A percentile compares a stretch with the other conserved stretches of the same genome.
Conservation (phyloP, 2,888 invertebrate species). For the Cantharis nigra region DNA sequence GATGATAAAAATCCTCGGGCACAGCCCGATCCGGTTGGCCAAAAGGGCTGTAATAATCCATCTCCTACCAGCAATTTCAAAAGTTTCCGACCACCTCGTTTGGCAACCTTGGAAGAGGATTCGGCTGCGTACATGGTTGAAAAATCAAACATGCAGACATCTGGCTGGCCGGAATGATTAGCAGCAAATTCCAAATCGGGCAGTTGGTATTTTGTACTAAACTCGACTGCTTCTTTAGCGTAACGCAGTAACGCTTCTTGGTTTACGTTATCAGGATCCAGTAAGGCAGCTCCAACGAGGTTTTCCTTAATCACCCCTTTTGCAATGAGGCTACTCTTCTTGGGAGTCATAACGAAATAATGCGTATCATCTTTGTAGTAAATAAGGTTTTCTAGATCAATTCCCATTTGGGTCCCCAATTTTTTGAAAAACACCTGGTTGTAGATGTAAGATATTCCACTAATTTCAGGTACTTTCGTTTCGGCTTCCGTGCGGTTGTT, state of each 20-base stretch:
- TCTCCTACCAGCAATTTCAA: slow-evolving; percentile 94
- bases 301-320: slow-evolving; percentile 89
- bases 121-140: slow-evolving; percentile 98
- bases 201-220: slow-evolving; percentile 86
- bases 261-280: slow-evolving; percentile 89
- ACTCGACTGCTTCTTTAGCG: slow-evolving; percentile 93
- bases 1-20: slow-evolving; percentile 96
- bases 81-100: slow-evolving; percentile 73
- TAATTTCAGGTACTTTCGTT: slow-evolving; percentile 94
- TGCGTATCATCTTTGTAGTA: slow-evolving; percentile 99
- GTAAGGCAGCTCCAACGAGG: slow-evolving; percentile 84
- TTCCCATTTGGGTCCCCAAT: slow-evolving; percentile 84
- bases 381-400: slow-evolving; percentile 97
- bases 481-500: slow-evolving; percentile 93
- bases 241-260: slow-evolving; percentile 86
- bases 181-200: slow-evolving; percentile 92
- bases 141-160: slow-evolving; percentile 98
- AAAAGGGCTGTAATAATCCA: slow-evolving; percentile 93
- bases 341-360: slow-evolving; percentile 99
- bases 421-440: slow-evolving; percentile 99
- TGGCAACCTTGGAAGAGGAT: slow-evolving; percentile 88
- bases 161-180: slow-evolving; percentile 96
- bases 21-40: slow-evolving; percentile 99
- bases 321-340: slow-evolving; percentile 91
- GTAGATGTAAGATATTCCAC: slow-evolving; percentile 96